Evolutionary conservation across 2,797 vertebrate genomes (phyloP), one percentile per base, ranked within the genome.

Genomic region (Xiphorhynchus erythropygius): DNA sequence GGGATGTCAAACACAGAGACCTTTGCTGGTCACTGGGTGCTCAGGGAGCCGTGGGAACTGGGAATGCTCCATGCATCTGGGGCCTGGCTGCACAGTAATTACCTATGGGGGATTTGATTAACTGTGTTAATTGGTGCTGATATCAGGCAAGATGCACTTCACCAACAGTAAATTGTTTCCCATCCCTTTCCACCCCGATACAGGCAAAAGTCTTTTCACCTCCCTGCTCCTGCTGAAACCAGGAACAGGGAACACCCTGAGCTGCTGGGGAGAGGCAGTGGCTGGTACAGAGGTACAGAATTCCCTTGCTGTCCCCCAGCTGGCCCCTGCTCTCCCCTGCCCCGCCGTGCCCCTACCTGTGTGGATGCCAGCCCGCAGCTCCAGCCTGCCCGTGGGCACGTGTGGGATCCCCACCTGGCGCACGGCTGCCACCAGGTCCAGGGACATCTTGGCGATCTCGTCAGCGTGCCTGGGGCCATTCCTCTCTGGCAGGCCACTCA

Each of bases 401-500:
- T 99, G 99, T 2, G 98, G 98, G 77, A 99, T 98, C 69, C 94
- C 50, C 5, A 99, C 99, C 96, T 99, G 99, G 47, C 98, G 97
- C 71, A 99, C 99, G 0, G 99, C 99, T 2, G 99, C 98, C 67
- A 99, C 98, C 95, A 99, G 96, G 19, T 99, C 99, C 97, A 99
- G 97, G 9, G 99, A 97, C 99, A 99, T 99, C 76, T 99, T 99
- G 59, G 99, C 98, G 0, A 99, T 98, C 96, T 99, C 99, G 0
- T 99, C 98, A 0, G 98, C 98, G 0, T 99, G 99, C 39, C 91
- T 98, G 30, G 97, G 97, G n/a, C 98, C 98, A 1, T 99, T 99
- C 93, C 98, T 98, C 97, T 99, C 99, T 0, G 99, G 99, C 41
- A 99, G 97, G 21, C 99, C 98, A 1, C 99, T 99, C 87, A 97